Evolutionary conservation across 2,113 vertebrate genomes (phyloP).

Genomic region (Oryzias curvinotus): DNA sequence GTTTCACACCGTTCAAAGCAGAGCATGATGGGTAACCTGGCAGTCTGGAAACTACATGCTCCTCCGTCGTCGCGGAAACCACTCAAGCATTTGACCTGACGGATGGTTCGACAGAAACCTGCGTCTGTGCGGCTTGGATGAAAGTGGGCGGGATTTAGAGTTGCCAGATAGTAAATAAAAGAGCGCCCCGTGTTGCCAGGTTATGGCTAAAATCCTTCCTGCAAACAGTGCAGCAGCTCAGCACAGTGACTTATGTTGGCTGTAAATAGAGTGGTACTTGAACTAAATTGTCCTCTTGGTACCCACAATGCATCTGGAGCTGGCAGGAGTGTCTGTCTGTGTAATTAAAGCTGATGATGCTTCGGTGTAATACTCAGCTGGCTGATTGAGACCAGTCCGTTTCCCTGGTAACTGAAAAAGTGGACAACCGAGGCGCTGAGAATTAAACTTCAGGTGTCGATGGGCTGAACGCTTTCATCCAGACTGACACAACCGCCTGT

Average conservation of each 20-base stretch:
- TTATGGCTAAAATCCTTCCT: slow-evolving; percentile 58
- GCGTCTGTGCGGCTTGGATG: neutral
- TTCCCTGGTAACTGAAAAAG: slow-evolving; percentile 25
- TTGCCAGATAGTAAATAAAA: slow-evolving; percentile 62
- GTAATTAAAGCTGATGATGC: slow-evolving; percentile 40
- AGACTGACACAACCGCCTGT: no score
- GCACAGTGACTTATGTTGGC: slow-evolving; percentile 48
- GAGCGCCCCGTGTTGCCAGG: slow-evolving; percentile 47
- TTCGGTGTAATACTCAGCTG: slow-evolving; percentile 39
- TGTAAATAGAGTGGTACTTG: slow-evolving; percentile 47
- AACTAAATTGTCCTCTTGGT: slow-evolving; percentile 61
- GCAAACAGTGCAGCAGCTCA: slow-evolving; percentile 63
- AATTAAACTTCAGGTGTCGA: neutral
- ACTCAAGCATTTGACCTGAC: slow-evolving; percentile 35
- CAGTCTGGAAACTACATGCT: slow-evolving; percentile 30
- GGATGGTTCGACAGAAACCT: slow-evolving; percentile 6
- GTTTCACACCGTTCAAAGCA: slow-evolving; percentile 33
- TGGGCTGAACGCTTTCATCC: no score
- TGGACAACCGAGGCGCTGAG: neutral
- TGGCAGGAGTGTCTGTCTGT: slow-evolving; percentile 47
- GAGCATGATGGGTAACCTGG: slow-evolving; percentile 50
- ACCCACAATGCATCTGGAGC: slow-evolving; percentile 69
- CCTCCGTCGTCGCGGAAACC: slow-evolving; percentile 26
- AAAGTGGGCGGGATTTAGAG: slow-evolving; percentile 30
- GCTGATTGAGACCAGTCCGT: slow-evolving; percentile 11